Base-by-base conservation (phyloP, 2,113 vertebrate genomes). In the Vimba vimba region DNA sequence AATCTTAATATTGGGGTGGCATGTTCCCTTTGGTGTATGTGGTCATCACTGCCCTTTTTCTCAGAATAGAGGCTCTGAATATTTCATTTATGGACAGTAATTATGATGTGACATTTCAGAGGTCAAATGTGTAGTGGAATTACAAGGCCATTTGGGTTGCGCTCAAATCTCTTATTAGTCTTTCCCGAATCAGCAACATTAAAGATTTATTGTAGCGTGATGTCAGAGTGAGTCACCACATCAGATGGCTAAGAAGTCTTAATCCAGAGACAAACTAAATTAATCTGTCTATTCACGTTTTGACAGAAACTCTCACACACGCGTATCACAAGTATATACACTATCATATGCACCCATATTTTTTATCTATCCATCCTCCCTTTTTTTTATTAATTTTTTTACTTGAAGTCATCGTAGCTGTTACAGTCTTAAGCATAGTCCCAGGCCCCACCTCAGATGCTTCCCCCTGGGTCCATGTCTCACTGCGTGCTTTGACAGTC, bases 401-500 rank as follows among this genome's bases (percentile, higher is more conserved):
- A 39, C 30, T 23, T 36, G 6, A 13, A 23, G 68, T 21, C 36
- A 59, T 79, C 6, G 0, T 39, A 36, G 8, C 4, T 33, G 9
- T 82, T 6, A 39, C 2, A 12, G 3, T 25, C 2, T 39, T 43
- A n/a, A 2, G 10, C 33, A 62, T 52, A 33, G 62, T 39, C 52
- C 78, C 27, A 52, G 13, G 45, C 74, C 45, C 87, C 83, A 30
- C 8, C 9, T 33, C 79, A 68, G 25, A 81, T 68, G 45, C 39
- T 3, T 15, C 45, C 68, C 50, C 33, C 11, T 39, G 90, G 82
- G 89, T 87, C 90, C 78, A 57, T 88, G 85, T 86, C 86, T 93
- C 91, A 90, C 85, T 88, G 77, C 84, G 66, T 87, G 86, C 89
- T 93, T 90, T 92, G 87, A 91, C 87, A 90, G 91, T 45, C 91